Percentiles rank a stretch among this genome's conserved stretches.
Evolutionary conservation across 2,888 invertebrate species (phyloP).

Genomic region (Cephus nigrinus): DNA sequence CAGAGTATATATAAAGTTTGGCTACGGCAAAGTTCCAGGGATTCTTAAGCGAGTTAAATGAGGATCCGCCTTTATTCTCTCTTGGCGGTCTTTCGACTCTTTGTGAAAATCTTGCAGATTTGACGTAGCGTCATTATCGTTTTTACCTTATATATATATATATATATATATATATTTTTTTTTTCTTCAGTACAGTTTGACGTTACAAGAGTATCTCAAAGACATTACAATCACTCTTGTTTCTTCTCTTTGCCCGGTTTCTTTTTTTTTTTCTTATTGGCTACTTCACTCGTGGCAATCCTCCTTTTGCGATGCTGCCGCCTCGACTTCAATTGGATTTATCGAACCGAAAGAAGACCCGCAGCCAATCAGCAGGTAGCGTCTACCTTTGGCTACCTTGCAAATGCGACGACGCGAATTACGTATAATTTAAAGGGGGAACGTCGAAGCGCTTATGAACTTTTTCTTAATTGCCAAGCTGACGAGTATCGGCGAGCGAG

Average conservation of each 20-base stretch:
- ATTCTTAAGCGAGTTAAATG: too few relatives aligned
- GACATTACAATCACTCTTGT: slow-evolving; percentile 17
- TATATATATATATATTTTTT: slow-evolving; percentile 3
- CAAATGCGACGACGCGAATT: slow-evolving; percentile 6
- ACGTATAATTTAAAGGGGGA: slow-evolving; percentile 10
- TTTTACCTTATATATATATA: slow-evolving; percentile 3
- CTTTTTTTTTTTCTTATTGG: too few relatives aligned
- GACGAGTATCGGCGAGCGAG: background rate
- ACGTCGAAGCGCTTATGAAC: slow-evolving; percentile 15
- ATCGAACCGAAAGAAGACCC: background rate
- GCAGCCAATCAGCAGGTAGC: too few relatives aligned
- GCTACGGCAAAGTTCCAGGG: too few relatives aligned
- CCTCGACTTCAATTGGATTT: too few relatives aligned
- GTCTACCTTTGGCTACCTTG: too few relatives aligned
- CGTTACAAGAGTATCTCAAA: slow-evolving; percentile 12
- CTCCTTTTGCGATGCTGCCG: too few relatives aligned
- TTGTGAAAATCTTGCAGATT: too few relatives aligned
- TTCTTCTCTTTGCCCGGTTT: background rate
- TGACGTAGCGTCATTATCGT: background rate
- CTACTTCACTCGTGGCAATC: too few relatives aligned
- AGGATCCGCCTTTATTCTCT: too few relatives aligned
- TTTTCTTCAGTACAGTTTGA: slow-evolving; percentile 8
- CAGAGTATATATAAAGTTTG: too few relatives aligned
- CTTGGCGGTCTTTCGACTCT: too few relatives aligned
- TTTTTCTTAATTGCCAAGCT: slow-evolving; percentile 12